Base-by-base conservation (phyloP, 2,888 invertebrate species). In the Electrophaes corylata region DNA sequence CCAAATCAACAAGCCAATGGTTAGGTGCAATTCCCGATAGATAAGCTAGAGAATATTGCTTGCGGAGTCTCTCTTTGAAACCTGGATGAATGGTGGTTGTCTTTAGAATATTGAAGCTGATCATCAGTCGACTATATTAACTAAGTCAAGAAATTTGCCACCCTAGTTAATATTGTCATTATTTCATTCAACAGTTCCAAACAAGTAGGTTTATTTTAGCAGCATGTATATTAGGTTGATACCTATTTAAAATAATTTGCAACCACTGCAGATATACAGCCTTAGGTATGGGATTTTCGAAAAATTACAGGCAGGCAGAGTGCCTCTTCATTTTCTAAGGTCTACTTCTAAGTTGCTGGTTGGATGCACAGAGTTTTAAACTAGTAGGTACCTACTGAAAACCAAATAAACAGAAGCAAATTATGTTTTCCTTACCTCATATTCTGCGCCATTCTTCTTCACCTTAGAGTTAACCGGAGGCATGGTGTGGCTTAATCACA, bases 401-500 rank as follows among this genome's bases (percentile, higher is more conserved):
- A 40, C 19, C 19, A 19, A 19, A 18, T 40, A 40, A 2, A 39
- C 1, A 4, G 10, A 11, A 16, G 19, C 5, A 45, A 37, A 45
- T 39, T 45, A 62, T 59, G 57, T 64, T 71, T 71, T 76, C 75
- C 77, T 85, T 86, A 91, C 91, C 90, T 91, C 90, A 67, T 91
- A 91, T 71, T 91, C 90, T 73, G 87, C 83, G 72, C 88, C 86
- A 79, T 82, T 79, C 81, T 91, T 90, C 76, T 88, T 90, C 62
- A 80, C 73, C 73, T 91, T 91, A 55, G 90, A 88, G 78, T 90
- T 91, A 52, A 91, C 82, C 65, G 91, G 91, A 70, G 91, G 91
- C 91, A 91, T 91, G 55, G 68, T 82, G 65, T 31, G 46, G 18
- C 33, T 33, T 26, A 11, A 40, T n/a, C 23, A 47, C 39, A 31